Evolutionary conservation across 2,888 invertebrate genomes (phyloP).

Genomic region (Oligia fasciuncula): DNA sequence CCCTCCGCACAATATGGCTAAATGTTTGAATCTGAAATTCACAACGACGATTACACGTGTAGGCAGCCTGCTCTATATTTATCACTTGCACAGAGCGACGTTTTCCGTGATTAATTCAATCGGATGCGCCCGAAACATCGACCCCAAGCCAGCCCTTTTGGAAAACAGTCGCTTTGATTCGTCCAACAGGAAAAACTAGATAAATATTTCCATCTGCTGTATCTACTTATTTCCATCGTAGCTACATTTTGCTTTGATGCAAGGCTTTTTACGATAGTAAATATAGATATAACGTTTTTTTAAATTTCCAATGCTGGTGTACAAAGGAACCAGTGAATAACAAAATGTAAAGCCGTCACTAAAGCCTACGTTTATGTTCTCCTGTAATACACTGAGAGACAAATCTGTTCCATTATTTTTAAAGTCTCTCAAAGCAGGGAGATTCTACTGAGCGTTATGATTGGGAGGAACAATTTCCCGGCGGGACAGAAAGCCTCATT

Average conservation of each 20-base stretch:
- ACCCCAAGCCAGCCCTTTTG: constrained; percentile 76
- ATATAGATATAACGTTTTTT: constrained; percentile 25
- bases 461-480: constrained; percentile 89
- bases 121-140: constrained; percentile 82
- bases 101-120: constrained; percentile 86
- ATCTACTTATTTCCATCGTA: constrained; percentile 49
- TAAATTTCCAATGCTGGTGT: constrained; percentile 19
- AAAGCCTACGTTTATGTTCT: constrained; percentile 71
- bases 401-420: constrained; percentile 84
- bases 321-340: constrained; percentile 62
- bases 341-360: constrained; percentile 67
- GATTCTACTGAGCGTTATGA: constrained; percentile 86
- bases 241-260: constrained; percentile 33
- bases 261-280: constrained; percentile 37
- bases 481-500: constrained; percentile 87
- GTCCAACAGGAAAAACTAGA: constrained; percentile 66
- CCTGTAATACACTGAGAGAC: constrained; percentile 81
- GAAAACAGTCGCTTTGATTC: constrained; percentile 78
- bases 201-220: constrained; percentile 55
- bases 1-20: constrained; percentile 1
- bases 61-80: constrained; percentile 58
- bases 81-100: constrained; percentile 74
- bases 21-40: constrained; percentile 41
- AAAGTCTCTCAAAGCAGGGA: constrained; percentile 84
- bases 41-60: constrained; percentile 61